Conservation (phyloP, 2,888 invertebrate species). For the Thelaira solivaga region DNA sequence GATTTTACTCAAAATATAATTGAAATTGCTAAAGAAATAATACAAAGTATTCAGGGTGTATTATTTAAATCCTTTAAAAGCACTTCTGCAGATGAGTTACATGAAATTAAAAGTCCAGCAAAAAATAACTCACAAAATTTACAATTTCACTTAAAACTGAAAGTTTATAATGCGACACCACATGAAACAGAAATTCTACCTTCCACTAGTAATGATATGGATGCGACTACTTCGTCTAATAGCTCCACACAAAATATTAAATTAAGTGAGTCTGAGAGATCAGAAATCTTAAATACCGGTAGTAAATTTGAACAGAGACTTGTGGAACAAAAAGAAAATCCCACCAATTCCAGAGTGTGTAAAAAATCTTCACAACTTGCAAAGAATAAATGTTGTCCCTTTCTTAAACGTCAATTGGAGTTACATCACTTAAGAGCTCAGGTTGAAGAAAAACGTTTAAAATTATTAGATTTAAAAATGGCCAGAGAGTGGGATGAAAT, state of each 20-base stretch:
- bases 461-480: conserved; percentile 69
- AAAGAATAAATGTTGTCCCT: background rate
- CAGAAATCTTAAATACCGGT: background rate
- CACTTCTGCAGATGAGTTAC: background rate
- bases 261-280: background rate
- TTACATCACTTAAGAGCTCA: conserved; percentile 69
- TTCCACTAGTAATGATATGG: background rate
- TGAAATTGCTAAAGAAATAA: background rate
- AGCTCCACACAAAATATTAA: background rate
- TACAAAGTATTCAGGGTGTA: conserved; percentile 9
- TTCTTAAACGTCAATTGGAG: conserved; percentile 54
- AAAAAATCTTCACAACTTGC: background rate
- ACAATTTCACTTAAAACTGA: conserved; percentile 65
- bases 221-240: background rate
- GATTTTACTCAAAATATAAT: background rate
- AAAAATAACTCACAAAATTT: background rate
- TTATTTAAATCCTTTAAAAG: background rate
- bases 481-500: conserved; percentile 70
- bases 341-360: background rate
- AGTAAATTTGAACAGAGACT: background rate
- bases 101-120: background rate
- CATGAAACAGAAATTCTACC: background rate
- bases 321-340: background rate
- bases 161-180: background rate
- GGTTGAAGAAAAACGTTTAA: conserved; percentile 69